Conservation (phyloP, 1,140 invertebrate genomes). For the Probaryconus sp. region DNA sequence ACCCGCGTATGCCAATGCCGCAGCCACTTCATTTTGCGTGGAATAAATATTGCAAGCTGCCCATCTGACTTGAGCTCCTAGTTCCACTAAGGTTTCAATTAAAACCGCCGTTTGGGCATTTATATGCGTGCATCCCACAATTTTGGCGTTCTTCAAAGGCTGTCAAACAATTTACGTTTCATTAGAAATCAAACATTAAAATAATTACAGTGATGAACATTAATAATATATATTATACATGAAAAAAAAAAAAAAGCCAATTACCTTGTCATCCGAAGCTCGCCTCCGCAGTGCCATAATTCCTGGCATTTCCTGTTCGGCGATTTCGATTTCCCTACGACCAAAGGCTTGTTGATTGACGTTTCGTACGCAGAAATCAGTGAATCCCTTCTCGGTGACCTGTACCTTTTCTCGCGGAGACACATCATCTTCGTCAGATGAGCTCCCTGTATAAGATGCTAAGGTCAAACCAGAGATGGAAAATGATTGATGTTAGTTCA, state of each 20-base stretch:
- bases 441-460: conserved; percentile 94
- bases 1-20: conserved; percentile 94
- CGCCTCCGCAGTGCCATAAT: conserved; percentile 95
- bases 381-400: conserved; percentile 87
- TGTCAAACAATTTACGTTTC: conserved; percentile 35
- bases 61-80: conserved; percentile 96
- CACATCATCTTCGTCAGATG: conserved; percentile 89
- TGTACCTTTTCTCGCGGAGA: conserved; percentile 93
- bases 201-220: too few relatives aligned
- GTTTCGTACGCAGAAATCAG: conserved; percentile 94
- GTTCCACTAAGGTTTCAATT: conserved; percentile 93
- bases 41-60: conserved; percentile 99
- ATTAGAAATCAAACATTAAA: neutral
- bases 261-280: conserved; percentile 92
- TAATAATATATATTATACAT: too few relatives aligned
- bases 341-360: conserved; percentile 96
- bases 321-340: conserved; percentile 97
- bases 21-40: conserved; percentile 98
- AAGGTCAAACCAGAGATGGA: conserved; percentile 64
- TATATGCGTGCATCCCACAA: conserved; percentile 98
- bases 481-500: conserved; percentile 66
- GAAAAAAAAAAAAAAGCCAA: neutral
- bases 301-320: conserved; percentile 99
- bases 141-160: conserved; percentile 95
- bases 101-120: conserved; percentile 98